Base-by-base conservation (phyloP, 2,888 invertebrate species). In the Aethes cnicana region DNA sequence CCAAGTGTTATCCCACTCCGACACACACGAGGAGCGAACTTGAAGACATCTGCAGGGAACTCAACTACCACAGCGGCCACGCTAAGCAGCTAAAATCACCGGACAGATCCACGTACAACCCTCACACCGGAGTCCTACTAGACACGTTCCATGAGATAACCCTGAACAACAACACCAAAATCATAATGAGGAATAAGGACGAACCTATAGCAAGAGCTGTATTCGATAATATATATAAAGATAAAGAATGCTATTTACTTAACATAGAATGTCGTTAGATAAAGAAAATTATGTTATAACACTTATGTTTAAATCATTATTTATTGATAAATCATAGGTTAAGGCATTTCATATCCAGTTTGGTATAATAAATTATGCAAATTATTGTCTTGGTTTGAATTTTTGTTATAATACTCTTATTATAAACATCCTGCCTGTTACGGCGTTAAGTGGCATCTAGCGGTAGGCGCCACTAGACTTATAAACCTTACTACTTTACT, bases 1-100 rank as follows among this genome's bases (percentile, higher is more conserved):
- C 93, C 0, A 93, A 93, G 67, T 95, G 95, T 66, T 94, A 92
- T 60, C 74, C 91, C 8, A 87, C 87, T 37, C 70, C 77, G 32
- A 81, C 80, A 5, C 86, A 91, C 48, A 91, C 92, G 0, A 91
- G 87, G 35, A 70, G 78, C 0, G 86, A 92, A 43, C 72, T 92
- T 2, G 91, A 92, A 62, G 78, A 86, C 8, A 91, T 94, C 55
- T 95, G 95, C 71, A 71, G 79, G 20, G 83, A 91, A 53, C 71
- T 94, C 8, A 94, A 94, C 5, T 94, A 92, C 63, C 71, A 81
- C 55, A 88, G 91, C 12, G 92, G 91, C 5, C 91, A 87, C 60
- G 91, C 91, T 0, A 83, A 79, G 55, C 80, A 85, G 68, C 68
- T 90, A 14, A 62, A 74, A 52, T 57, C 68, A 11, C 64, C 70